Conservation (phyloP, 1,140 invertebrate species). For the Chrysomallon squamiferum region DNA sequence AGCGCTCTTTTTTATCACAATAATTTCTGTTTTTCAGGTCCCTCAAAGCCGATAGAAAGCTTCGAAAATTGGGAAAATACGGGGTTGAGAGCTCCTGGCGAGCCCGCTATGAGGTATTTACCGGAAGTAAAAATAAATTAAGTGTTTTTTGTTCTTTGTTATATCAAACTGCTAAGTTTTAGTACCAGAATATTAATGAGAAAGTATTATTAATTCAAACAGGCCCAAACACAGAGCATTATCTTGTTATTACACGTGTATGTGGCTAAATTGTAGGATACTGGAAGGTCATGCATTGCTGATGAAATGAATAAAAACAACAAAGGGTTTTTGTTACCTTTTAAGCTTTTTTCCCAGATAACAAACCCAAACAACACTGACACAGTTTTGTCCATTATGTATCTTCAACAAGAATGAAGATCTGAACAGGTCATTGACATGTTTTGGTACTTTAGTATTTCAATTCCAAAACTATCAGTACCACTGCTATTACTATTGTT, state of each 20-base stretch:
- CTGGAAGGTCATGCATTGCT: background rate
- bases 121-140: background rate
- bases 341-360: background rate
- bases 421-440: no score
- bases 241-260: background rate
- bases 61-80: conserved; percentile 28
- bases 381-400: no score
- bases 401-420: no score
- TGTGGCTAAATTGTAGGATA: background rate
- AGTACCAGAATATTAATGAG: background rate
- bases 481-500: no score
- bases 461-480: no score
- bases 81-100: conserved; percentile 17
- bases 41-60: conserved; percentile 31
- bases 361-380: no score
- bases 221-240: background rate
- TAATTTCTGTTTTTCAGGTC: conserved; percentile 29
- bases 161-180: background rate
- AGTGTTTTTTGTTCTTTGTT: background rate
- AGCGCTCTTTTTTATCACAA: conserved; percentile 9
- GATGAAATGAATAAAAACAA: no score
- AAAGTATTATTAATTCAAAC: background rate
- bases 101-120: conserved; percentile 30
- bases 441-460: no score
- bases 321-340: no score